Evolutionary conservation across 2,797 vertebrate genomes (phyloP), one percentile per base, ranked within the genome.

Genomic region (Mycteria americana): DNA sequence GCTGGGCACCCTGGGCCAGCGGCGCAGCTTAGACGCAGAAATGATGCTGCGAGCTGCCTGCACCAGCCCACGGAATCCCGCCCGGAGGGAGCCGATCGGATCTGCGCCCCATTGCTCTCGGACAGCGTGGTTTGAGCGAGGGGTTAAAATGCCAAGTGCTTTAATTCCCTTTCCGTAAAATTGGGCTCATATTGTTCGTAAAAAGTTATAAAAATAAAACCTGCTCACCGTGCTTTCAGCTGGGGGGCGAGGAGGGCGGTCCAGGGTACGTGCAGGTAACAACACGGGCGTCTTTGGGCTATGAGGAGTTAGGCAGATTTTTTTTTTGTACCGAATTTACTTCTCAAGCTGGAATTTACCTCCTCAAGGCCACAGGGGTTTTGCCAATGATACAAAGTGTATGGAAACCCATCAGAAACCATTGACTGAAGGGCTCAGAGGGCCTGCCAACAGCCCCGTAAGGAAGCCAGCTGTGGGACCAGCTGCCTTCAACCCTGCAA

Each of bases 31-130:
- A 9, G 41, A 21, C 69, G 19, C 18, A 39, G 57, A 17, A 28
- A 3, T 1, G 25, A 4, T 56, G 23, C 63, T 76, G 4, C 0
- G 23, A 57, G 74, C 28, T 67, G 65, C 56, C 41, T 12, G 68
- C 31, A 9, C 16, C 43, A 78, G 39, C 79, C 62, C 56, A 2
- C 56, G 63, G 56, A 56, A 11, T n/a, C 28, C 18, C 3, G 0
- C 11, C 15, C 24, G 0, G 41, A 43, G 13, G 30, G 14, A 33
- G 33, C 8, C 0, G 2, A 17, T 14, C 0, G 1, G 19, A 23
- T 23, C 65, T 3, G 2, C 13, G 5, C 3, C 45, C 30, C 19
- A 2, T 18, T 4, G 1, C 27, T 59, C 43, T 21, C 41, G n/a
- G 35, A 5, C 30, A 35, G 11, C 0, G 3, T 8, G 24, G 35